Evolutionary conservation across 2,888 invertebrate genomes (phyloP), one percentile per base, ranked within the genome.

Genomic region (Agrochola lota): DNA sequence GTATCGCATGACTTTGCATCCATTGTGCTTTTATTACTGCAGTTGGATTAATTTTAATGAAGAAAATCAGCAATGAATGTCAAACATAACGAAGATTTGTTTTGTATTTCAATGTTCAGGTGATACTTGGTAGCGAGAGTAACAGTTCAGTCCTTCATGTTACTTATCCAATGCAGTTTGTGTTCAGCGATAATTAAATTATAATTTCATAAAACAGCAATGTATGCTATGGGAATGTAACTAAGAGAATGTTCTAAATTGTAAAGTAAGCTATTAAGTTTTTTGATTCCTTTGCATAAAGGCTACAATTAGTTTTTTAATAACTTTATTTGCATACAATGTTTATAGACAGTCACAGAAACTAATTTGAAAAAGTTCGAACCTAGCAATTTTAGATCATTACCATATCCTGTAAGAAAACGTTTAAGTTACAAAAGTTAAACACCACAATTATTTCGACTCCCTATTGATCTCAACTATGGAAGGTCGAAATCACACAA

Each of bases 181-280:
- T 55, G 40, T 69, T 71, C 0, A 8, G 12, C 5, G 4, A 17
- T 8, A 12, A 11, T 55, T n/a, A 8, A 52, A 46, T n/a, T 26
- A 9, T 0, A 0, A 4, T 46, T 11, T 40, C 12, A n/a, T 11
- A 40, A 72, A 77, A 23, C 62, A 60, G 78, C 77, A 81, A 87
- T 87, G 87, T 71, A 88, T 74, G 12, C 7, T 71, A 74, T 81
- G 85, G 43, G 85, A 80, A 84, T 74, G 73, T 78, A 71, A 66
- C 26, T 55, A 76, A 87, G 85, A 83, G 82, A 88, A 88, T 77
- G 87, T 80, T 79, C 40, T 62, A 60, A 70, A 79, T 64, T 78
- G 35, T 71, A 69, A 64, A 63, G 35, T 67, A 64, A 40, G 40
- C 70, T 68, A 74, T 70, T 70, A 52, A n/a, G 71, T 76, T 79